Conservation (phyloP, 2,888 invertebrate genomes). For the Xiphydria camelus region DNA sequence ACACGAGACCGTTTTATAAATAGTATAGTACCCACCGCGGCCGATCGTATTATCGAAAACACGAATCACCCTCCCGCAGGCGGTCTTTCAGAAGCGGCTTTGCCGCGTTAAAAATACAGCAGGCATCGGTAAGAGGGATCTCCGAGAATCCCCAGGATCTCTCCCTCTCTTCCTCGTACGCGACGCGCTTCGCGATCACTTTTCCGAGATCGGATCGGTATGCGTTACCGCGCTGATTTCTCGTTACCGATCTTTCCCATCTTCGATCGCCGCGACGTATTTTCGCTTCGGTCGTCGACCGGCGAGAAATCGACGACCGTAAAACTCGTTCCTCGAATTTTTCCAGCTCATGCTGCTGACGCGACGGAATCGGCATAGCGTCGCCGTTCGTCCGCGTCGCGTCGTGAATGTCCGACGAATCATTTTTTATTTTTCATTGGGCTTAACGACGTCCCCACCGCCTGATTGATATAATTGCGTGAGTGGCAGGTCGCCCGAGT, state of each 20-base stretch:
- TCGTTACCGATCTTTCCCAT: no score
- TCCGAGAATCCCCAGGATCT: no score
- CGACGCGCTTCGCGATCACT: no score
- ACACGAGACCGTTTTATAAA: slow-evolving; percentile 28
- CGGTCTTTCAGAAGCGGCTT: slow-evolving; percentile 5
- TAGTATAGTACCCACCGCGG: slow-evolving; percentile 24
- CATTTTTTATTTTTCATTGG: no score
- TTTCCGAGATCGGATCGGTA: no score
- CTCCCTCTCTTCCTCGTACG: no score
- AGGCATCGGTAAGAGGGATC: neutral
- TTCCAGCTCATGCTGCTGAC: no score
- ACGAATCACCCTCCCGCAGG: slow-evolving; percentile 18
- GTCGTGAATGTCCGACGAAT: no score
- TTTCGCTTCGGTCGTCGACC: slow-evolving; percentile 6
- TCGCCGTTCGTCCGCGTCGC: no score
- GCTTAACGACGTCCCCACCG: slow-evolving; percentile 9
- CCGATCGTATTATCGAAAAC: slow-evolving; percentile 26
- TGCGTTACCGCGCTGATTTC: no score
- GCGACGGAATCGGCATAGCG: no score
- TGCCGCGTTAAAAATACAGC: neutral
- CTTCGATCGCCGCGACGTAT: no score
- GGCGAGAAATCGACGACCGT: neutral
- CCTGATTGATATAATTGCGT: slow-evolving; percentile 46
- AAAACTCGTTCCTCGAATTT: slow-evolving; percentile 3
- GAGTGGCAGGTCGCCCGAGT: slow-evolving; percentile 38